A percentile compares a stretch with the other conserved stretches of the same genome.
Conservation (phyloP, 1,140 invertebrate genomes). For the Phenacoccus solenopsis region DNA sequence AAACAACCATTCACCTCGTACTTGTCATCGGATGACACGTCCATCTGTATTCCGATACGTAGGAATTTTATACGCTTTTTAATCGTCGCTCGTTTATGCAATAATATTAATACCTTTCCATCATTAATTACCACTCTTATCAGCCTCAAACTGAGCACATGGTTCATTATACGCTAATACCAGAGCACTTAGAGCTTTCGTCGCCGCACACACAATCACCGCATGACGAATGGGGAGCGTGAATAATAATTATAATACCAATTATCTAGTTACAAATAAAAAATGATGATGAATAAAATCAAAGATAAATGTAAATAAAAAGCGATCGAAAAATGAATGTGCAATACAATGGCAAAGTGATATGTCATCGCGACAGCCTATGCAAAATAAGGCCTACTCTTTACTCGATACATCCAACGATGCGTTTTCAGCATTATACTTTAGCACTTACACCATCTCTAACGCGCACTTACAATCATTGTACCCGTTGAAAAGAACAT, state of each 20-base stretch:
- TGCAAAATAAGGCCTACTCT: constrained; percentile 23
- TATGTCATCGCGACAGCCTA: not conserved
- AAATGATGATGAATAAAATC: not conserved
- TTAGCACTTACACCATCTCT: no score
- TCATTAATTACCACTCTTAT: no score
- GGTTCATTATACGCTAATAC: not conserved
- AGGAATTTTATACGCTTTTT: no score
- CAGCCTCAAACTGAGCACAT: not conserved
- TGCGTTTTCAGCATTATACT: no score
- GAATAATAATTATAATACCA: not conserved
- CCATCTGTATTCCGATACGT: no score
- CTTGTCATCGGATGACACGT: not conserved
- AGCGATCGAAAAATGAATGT: constrained; percentile 9
- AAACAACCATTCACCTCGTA: not conserved
- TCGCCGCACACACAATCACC: not conserved
- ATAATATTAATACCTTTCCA: no score
- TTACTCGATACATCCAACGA: no score
- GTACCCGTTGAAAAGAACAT: no score
- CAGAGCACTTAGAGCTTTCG: not conserved
- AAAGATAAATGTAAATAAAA: not conserved
- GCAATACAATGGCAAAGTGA: constrained; percentile 6
- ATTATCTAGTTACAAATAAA: not conserved
- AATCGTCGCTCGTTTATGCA: no score
- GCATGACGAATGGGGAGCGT: no score
- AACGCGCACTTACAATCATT: no score